These are phyloP conservation scores for Vimba vimba DNA, from an alignment of 2,113 vertebrate species.

Conservation along the genomic window DNA sequence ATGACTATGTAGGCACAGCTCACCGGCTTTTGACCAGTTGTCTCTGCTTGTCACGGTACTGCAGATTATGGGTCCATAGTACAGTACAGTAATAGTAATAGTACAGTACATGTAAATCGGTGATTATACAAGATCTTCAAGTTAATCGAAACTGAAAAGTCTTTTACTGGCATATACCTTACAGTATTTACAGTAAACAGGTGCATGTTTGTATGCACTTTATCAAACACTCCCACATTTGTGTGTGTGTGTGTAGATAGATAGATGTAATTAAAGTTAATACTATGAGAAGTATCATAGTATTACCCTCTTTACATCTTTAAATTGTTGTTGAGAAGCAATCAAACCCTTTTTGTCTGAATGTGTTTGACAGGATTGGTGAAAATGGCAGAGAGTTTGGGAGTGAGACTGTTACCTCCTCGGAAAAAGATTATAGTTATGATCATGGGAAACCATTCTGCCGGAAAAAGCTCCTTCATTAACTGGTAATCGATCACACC, in stretches of 20 bases:
- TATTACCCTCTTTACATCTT: neutral
- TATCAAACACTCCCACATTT: too few relatives aligned
- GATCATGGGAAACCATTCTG: conserved; percentile 83
- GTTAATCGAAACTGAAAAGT: neutral
- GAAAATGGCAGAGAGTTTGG: conserved; percentile 74
- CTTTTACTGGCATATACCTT: neutral
- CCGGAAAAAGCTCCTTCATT: conserved; percentile 82
- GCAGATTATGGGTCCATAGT: neutral
- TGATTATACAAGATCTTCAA: neutral
- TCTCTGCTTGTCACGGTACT: conserved; percentile 18
- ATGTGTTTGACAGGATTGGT: conserved; percentile 71
- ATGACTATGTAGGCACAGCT: neutral
- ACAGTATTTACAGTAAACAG: neutral
- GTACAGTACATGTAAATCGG: neutral
- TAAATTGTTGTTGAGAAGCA: neutral
- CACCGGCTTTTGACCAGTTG: neutral
- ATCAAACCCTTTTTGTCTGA: neutral
- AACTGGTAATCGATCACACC: conserved; percentile 76
- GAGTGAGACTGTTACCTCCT: conserved; percentile 75
- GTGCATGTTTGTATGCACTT: neutral
- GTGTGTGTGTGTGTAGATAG: too few relatives aligned
- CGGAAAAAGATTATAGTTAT: conserved; percentile 80
- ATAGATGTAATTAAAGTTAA: too few relatives aligned
- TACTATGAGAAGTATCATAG: neutral
- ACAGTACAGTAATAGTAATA: neutral